Evolutionary conservation across 2,113 vertebrate species (phyloP), one percentile per base, ranked within the genome.

Genomic region (Falcunculus frontatus): DNA sequence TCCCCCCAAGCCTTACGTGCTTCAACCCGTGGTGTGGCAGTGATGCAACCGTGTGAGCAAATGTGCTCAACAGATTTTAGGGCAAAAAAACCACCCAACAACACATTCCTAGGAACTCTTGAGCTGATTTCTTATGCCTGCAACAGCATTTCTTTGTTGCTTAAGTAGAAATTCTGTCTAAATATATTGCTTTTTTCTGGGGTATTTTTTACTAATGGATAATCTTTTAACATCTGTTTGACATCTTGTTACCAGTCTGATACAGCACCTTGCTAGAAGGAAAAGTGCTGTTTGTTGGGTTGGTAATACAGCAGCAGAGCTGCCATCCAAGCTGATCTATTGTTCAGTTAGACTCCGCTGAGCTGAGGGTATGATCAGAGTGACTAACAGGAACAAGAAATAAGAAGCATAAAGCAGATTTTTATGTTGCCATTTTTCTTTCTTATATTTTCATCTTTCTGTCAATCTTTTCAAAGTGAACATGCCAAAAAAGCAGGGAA

Each of bases 1-100:
- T 60, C 27, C 41, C 53, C 32, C 30, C 33, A 39, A 37, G 22
- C 18, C 70, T 64, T 32, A 10, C 0, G 0, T 52, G 55, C 46
- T 59, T 65, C 23, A 1, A 6, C 30, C 7, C 19, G 0, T 7
- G 23, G 35, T 2, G 6, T 22, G 65, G 33, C 50, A 47, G 41
- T 1, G 23, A 56, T 30, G 52, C 49, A 73, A 18, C 35, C 10
- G 9, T 18, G 47, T 0, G 6, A 87, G 53, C 46, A 60, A 64
- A 81, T 22, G 23, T 32, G 44, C 65, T 91, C 7, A 1, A 20
- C 75, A 70, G 33, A 74, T 65, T 90, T 74, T n/a, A 44, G 60
- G 13, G n/a, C 79, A 13, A 63, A 37, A 18, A 77, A 68, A 8
- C 26, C 33, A 33, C 35, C 52, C 64, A 69, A 33, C 5, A n/a